These are phyloP conservation scores for Lerema accius DNA, from an alignment of 1,140 invertebrate genomes.

Conservation along the genomic window DNA sequence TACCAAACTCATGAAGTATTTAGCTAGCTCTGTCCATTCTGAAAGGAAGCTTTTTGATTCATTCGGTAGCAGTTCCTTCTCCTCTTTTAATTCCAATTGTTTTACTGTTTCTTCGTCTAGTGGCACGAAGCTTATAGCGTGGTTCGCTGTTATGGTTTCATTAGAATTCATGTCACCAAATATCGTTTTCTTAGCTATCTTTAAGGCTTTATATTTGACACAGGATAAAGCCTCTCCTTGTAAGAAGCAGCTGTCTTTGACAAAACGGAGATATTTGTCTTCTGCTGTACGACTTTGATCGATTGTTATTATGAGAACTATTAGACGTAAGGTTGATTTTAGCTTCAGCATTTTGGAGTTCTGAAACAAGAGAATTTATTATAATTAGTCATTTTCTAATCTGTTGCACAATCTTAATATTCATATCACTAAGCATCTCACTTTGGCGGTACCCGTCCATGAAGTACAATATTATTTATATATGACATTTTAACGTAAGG, in stretches of 20 bases:
- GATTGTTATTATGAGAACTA: conserved; percentile 9
- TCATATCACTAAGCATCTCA: too few relatives aligned
- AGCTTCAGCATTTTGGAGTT: conserved; percentile 9
- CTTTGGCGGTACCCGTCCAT: too few relatives aligned
- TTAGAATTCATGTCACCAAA: conserved; percentile 65
- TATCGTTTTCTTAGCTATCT: conserved; percentile 68
- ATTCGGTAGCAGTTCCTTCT: conserved; percentile 42
- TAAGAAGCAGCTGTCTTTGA: conserved; percentile 70
- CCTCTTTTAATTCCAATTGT: conserved; percentile 48
- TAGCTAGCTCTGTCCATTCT: conserved; percentile 71
- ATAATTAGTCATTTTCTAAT: too few relatives aligned
- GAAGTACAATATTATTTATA: too few relatives aligned
- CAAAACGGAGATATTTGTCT: conserved; percentile 65
- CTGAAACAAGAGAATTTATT: too few relatives aligned
- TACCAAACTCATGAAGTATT: conserved; percentile 67
- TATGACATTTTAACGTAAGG: too few relatives aligned
- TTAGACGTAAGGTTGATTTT: conserved; percentile 6
- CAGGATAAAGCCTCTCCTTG: conserved; percentile 72
- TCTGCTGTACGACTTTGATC: conserved; percentile 39
- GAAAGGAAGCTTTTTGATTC: conserved; percentile 65
- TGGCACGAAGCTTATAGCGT: conserved; percentile 68
- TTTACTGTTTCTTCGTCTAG: conserved; percentile 59
- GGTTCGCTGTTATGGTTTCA: conserved; percentile 64
- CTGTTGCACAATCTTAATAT: too few relatives aligned
- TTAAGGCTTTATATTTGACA: conserved; percentile 74